Percentiles rank a stretch among this genome's conserved stretches.
phyloP scores from a whole-genome alignment of 2,888 invertebrate genomes.

The Synanthedon tipuliformis region DNA sequence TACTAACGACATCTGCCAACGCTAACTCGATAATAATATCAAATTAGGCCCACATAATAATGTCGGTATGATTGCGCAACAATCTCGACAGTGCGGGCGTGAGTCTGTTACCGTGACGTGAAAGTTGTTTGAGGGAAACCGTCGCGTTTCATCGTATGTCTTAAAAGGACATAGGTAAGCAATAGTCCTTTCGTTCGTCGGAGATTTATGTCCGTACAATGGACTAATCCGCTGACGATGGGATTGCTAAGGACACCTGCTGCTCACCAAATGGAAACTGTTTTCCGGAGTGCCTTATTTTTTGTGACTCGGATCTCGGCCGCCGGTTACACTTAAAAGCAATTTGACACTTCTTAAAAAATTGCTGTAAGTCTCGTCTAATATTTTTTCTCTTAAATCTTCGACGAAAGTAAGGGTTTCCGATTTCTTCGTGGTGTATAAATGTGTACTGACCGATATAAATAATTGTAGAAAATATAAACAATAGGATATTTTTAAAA shows the following conservation, averaged over 20 bases:
- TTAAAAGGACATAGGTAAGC: constrained; percentile 37
- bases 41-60: not conserved
- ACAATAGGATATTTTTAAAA: not conserved
- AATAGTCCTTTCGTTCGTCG: constrained; percentile 22
- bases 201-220: constrained; percentile 55
- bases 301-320: constrained; percentile 16
- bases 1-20: constrained; percentile 52
- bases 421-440: too few species aligned
- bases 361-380: not conserved
- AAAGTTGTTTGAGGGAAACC: constrained; percentile 15
- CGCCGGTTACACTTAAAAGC: not conserved
- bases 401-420: too few species aligned
- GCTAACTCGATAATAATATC: constrained; percentile 32
- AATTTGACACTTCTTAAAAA: not conserved
- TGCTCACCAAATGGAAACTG: constrained; percentile 45
- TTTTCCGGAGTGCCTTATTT: constrained; percentile 21
- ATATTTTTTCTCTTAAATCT: too few species aligned
- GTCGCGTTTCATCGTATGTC: constrained; percentile 5
- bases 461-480: too few species aligned
- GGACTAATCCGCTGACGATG: constrained; percentile 56
- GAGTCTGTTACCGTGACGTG: constrained; percentile 19
- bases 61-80: constrained; percentile 9
- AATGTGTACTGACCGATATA: too few species aligned
- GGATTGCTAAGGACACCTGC: constrained; percentile 56
- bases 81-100: constrained; percentile 15